Percentiles rank a stretch among this genome's conserved stretches.
phyloP scores from a whole-genome alignment of 2,888 invertebrate species.

The Pandemis heparana region DNA sequence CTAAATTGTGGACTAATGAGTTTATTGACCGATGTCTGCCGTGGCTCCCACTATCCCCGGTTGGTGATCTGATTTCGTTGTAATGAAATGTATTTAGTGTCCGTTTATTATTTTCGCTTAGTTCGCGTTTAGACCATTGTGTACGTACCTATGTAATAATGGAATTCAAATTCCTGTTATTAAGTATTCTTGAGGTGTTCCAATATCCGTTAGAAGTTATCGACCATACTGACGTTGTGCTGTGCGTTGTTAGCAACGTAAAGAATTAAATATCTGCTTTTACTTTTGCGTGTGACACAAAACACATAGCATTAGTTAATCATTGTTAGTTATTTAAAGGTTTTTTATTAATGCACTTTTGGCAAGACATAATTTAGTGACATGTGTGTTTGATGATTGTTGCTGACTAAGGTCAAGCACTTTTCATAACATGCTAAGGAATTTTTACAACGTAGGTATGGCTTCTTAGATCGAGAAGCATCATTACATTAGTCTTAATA shows the following conservation, averaged over 20 bases:
- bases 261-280: slow-evolving; percentile 15
- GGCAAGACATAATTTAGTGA: neutral
- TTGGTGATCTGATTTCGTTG: slow-evolving; percentile 58
- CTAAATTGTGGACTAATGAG: slow-evolving; percentile 79
- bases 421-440: slow-evolving; percentile 35
- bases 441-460: slow-evolving; percentile 25
- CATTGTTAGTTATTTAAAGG: neutral
- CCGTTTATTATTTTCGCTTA: slow-evolving; percentile 17
- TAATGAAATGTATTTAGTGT: slow-evolving; percentile 32
- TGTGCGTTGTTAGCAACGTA: slow-evolving; percentile 68
- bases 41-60: slow-evolving; percentile 85
- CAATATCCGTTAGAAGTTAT: slow-evolving; percentile 46
- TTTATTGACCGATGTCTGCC: slow-evolving; percentile 85
- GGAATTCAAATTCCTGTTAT: slow-evolving; percentile 23
- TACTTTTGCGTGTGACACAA: slow-evolving; percentile 19
- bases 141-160: slow-evolving; percentile 13
- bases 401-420: slow-evolving; percentile 37
- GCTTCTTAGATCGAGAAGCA: slow-evolving; percentile 1
- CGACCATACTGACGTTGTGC: slow-evolving; percentile 79
- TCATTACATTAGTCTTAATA: neutral
- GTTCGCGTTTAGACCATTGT: slow-evolving; percentile 28
- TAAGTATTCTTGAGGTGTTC: slow-evolving; percentile 32
- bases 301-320: neutral
- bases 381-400: slow-evolving; percentile 34
- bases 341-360: slow-evolving; percentile 9